Conservation (phyloP, 2,113 vertebrate genomes). For the Macaca fascicularis region T2T-MFA8v1.1 NC_088376.1:191129001-191129500, state of each 20-base stretch:
- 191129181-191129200: not conserved
- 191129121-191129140: not conserved
- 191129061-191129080: not conserved
- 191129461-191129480: not conserved
- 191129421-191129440: not conserved
- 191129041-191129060: not conserved
- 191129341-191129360: not conserved
- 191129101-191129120: not conserved
- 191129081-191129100: not conserved
- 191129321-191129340: conserved; percentile 11
- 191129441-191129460: not conserved
- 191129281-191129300: not conserved
- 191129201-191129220: not conserved
- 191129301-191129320: not conserved
- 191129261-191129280: not conserved
- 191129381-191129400: not conserved
- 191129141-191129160: not conserved
- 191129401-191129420: not conserved
- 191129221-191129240: not conserved
- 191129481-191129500: conserved; percentile 35
- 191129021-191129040: not conserved
- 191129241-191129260: not conserved
- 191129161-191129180: not conserved
- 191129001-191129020: not conserved
- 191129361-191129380: not conserved